Base-by-base conservation (phyloP, 2,888 invertebrate species). In the Halictus ligatus region DNA sequence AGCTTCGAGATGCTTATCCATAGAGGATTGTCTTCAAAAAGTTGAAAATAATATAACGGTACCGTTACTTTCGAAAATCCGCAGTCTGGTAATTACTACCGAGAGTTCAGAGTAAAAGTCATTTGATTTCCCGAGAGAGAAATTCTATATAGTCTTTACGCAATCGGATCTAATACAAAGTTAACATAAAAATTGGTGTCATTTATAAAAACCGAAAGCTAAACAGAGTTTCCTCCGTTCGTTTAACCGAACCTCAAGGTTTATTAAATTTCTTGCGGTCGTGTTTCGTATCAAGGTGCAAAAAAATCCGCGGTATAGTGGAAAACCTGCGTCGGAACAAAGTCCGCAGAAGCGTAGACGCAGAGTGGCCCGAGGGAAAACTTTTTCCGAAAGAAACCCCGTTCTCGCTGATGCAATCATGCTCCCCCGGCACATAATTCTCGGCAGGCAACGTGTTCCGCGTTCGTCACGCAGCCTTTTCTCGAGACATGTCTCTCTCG, bases 341-440 rank as follows among this genome's bases (percentile, higher is more conserved):
- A 40, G 35, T 35, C 21, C 4, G 35, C 10, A 35, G n/a, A 4
- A 67, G 4, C 18, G 35, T 35, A 35, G 35, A 21, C 69, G 21
- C 4, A 6, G 35, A 40, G 8, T 35, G 18, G 15, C 64, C 64
- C 5, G 35, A 29, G 73, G 48, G 48, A 50, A 29, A 75, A 75
- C 54, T 74, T 46, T 58, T 73, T 13, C 35, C n/a, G 43, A 40
- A 60, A 5, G n/a, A 13, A 48, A 75, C 43, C 25, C 67, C 64
- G 35, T n/a, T 71, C 35, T 13, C 81, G 12, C 48, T 73, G 81
- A 81, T 85, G 64, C 64, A 74, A 86, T 81, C 81, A 79, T 35
- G 73, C 21, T 43, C 79, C 80, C 81, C 69, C 58, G 73, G 35
- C 29, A 54, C 60, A 78, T 73, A 79, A 81, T 87, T 86, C 82